Evolutionary conservation across 2,888 invertebrate species (phyloP), one percentile per base, ranked within the genome.

Genomic region (Apotomis turbidana): DNA sequence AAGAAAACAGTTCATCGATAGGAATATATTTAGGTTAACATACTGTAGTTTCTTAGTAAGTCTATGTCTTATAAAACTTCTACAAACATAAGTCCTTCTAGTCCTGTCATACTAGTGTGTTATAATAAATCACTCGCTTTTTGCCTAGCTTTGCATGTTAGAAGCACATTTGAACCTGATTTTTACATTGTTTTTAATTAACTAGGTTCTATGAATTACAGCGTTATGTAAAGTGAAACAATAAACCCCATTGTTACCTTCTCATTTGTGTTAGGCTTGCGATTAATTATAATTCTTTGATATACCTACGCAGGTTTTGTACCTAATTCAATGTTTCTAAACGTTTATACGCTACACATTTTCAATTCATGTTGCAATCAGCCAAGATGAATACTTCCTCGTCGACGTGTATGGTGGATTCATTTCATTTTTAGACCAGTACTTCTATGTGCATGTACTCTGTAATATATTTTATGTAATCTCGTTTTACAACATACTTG

Each of bases 131-230:
- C 55, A 57, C 27, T 44, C 46, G 46, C n/a, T 66, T 63, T 66
- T 66, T 66, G 44, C 66, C 46, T 36, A 46, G 44, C 46, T 57
- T 66, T 27, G 66, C 66, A 36, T 66, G 66, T 57, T 46, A 57
- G 8, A 27, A 57, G 55, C 44, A 46, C 66, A 66, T 66, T 66
- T 36, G 46, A 57, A n/a, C 66, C 55, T 46, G 55, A 66, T 66
- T 66, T 52, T 66, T 57, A 57, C 36, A 57, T 57, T 27, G 51
- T 57, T 66, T 64, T 66, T 66, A 66, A 66, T 66, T 66, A 66
- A 66, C 66, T 36, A 46, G 66, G 55, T 46, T n/a, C 46, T 57
- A 57, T 66, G 36, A 66, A 66, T 57, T 66, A 57, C 57, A 27
- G n/a, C 44, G 44, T 66, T 57, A 57, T 46, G 66, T 36, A 36